A percentile compares a stretch with the other conserved stretches of the same genome.
These are phyloP conservation scores for Lagenorhynchus albirostris DNA, from an alignment of 2,113 vertebrate species.

Conservation along the genomic window DNA sequence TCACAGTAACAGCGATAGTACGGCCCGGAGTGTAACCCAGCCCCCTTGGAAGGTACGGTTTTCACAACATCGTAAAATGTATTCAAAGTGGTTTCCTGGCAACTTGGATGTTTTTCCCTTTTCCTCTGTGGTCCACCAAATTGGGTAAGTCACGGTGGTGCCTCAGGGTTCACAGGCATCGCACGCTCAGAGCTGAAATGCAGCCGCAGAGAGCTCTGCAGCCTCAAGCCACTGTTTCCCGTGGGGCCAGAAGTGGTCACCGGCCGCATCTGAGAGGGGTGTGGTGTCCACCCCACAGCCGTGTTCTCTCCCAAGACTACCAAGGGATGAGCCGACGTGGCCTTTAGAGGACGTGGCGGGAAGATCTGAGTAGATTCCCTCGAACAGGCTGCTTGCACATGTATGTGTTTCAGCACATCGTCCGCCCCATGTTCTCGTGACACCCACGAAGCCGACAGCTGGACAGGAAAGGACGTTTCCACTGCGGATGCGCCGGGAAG, in stretches of 20 bases:
- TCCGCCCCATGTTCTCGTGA: no score
- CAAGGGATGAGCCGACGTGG: no score
- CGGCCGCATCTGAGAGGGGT: background rate
- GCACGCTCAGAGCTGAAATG: background rate
- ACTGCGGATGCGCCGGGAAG: background rate
- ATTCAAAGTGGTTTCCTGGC: conserved; percentile 36
- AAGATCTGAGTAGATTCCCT: background rate
- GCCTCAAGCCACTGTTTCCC: background rate
- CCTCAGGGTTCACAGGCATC: background rate
- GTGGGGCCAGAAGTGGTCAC: fast-evolving
- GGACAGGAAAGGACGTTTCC: no score
- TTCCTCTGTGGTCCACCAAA: background rate
- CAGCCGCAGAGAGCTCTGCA: fast-evolving
- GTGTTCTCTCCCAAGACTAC: fast-evolving
- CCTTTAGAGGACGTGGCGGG: background rate
- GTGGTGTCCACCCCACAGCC: fast-evolving
- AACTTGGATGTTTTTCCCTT: background rate
- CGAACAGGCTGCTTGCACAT: background rate
- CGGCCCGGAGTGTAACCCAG: background rate
- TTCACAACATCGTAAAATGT: background rate
- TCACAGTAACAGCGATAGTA: background rate
- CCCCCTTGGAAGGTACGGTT: background rate
- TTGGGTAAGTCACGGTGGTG: background rate
- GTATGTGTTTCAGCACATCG: fast-evolving
- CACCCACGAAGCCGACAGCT: background rate